A percentile compares a stretch with the other conserved stretches of the same genome.
Evolutionary conservation across 2,888 invertebrate species (phyloP).

Genomic region (Diarsia mendica): DNA sequence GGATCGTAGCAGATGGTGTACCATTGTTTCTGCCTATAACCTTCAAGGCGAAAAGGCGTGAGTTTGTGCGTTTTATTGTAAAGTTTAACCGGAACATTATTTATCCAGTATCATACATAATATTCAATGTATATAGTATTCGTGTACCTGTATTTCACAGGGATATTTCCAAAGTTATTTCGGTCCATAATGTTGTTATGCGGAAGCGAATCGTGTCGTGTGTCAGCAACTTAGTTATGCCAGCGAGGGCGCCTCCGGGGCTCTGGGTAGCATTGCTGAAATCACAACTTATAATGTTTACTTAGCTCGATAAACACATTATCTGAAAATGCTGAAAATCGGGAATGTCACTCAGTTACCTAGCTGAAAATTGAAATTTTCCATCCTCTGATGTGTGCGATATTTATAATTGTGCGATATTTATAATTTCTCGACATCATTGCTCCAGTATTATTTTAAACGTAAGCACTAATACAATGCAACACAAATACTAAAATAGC

Average conservation of each 20-base stretch:
- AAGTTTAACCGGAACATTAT: background rate
- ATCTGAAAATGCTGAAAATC: background rate
- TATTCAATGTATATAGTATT: background rate
- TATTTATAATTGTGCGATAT: slow-evolving; percentile 2
- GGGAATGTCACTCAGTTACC: background rate
- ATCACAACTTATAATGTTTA: background rate
- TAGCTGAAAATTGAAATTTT: background rate
- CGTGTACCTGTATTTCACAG: background rate
- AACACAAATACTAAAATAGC: slow-evolving; percentile 40
- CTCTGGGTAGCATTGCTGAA: background rate
- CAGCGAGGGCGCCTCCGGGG: background rate
- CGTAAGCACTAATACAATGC: slow-evolving; percentile 16
- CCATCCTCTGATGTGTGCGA: background rate
- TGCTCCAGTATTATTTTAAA: slow-evolving; percentile 9
- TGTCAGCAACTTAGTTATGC: slow-evolving; percentile 24
- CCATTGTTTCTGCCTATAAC: background rate
- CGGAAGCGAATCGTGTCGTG: slow-evolving; percentile 11
- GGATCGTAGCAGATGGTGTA: background rate
- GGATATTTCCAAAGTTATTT: slow-evolving; percentile 21
- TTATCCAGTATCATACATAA: background rate
- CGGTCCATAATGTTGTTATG: slow-evolving; percentile 23
- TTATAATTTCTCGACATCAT: slow-evolving; percentile 6
- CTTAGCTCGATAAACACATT: background rate
- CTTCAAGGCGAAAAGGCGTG: background rate
- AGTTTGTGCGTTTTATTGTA: background rate